These are phyloP conservation scores for Deroptyus accipitrinus DNA, from an alignment of 2,113 vertebrate genomes.

Conservation along the genomic window DNA sequence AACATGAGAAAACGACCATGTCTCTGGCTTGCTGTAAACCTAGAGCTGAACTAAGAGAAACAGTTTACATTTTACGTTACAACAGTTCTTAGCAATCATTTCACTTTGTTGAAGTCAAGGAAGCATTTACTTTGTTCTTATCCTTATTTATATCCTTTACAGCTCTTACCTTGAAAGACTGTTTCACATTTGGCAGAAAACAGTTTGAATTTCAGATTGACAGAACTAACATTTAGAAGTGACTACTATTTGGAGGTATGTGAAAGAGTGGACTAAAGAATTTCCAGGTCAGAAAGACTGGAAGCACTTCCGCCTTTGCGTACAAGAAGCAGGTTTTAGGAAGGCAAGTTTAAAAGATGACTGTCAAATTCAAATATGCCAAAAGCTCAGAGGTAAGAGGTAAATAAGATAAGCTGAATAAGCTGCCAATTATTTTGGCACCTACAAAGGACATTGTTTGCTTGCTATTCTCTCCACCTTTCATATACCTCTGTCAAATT, in stretches of 20 bases:
- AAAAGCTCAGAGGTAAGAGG: not conserved
- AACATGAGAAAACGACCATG: not conserved
- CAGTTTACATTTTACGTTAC: too few species aligned
- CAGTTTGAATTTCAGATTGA: not conserved
- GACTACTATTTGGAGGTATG: not conserved
- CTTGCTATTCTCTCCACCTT: not conserved
- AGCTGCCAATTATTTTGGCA: not conserved
- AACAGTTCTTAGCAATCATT: not conserved
- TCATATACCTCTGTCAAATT: not conserved
- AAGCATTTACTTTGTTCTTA: not conserved
- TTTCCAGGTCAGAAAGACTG: not conserved
- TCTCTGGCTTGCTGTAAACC: not conserved
- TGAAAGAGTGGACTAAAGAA: not conserved
- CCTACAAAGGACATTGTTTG: not conserved
- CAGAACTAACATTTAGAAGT: not conserved
- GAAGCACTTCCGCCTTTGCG: not conserved
- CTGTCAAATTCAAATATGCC: not conserved
- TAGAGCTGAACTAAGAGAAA: not conserved
- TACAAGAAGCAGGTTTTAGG: not conserved
- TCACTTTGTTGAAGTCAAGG: not conserved
- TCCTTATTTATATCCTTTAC: not conserved
- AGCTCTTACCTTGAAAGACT: not conserved
- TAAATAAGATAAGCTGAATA: not conserved
- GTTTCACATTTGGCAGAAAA: not conserved
- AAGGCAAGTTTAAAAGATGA: not conserved